A percentile compares a stretch with the other conserved stretches of the same genome.
Evolutionary conservation across 2,113 vertebrate species (phyloP).

Genomic region (Nanorana parkeri): DNA sequence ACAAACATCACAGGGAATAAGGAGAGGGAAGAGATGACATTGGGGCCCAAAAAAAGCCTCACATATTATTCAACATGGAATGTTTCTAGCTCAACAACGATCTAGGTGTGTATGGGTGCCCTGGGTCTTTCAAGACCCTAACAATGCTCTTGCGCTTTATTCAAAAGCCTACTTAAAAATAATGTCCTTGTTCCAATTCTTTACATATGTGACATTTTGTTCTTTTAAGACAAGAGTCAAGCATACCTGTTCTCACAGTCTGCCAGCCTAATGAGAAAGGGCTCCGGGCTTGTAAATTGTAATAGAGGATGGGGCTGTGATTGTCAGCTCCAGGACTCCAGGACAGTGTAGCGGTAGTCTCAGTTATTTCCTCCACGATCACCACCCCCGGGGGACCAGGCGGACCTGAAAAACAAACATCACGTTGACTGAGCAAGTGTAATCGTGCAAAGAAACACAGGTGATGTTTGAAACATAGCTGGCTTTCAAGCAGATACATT

Average conservation of each 20-base stretch:
- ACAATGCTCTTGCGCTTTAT: too few relatives aligned
- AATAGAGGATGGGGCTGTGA: conserved; percentile 92
- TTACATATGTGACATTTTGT: background rate
- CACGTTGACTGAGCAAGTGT: background rate
- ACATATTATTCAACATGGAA: too few relatives aligned
- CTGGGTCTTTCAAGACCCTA: too few relatives aligned
- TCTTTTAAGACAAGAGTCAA: background rate
- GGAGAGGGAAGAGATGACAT: too few relatives aligned
- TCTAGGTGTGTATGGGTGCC: too few relatives aligned
- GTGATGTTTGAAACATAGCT: background rate
- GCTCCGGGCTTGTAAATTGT: conserved; percentile 93
- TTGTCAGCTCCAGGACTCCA: conserved; percentile 93
- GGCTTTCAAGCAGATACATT: background rate
- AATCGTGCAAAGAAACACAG: too few relatives aligned
- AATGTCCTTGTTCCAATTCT: background rate
- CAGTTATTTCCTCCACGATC: conserved; percentile 95
- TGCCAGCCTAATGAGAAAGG: conserved; percentile 98
- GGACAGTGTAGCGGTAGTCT: conserved; percentile 89
- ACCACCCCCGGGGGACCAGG: conserved; percentile 95
- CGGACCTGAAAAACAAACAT: conserved; percentile 77
- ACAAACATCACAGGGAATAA: too few relatives aligned
- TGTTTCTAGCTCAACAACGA: too few relatives aligned
- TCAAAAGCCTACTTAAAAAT: background rate
- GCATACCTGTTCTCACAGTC: conserved; percentile 91
- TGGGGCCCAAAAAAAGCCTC: too few relatives aligned